Base-by-base conservation (phyloP, 2,888 invertebrate species). In the Leuctra nigra region DNA sequence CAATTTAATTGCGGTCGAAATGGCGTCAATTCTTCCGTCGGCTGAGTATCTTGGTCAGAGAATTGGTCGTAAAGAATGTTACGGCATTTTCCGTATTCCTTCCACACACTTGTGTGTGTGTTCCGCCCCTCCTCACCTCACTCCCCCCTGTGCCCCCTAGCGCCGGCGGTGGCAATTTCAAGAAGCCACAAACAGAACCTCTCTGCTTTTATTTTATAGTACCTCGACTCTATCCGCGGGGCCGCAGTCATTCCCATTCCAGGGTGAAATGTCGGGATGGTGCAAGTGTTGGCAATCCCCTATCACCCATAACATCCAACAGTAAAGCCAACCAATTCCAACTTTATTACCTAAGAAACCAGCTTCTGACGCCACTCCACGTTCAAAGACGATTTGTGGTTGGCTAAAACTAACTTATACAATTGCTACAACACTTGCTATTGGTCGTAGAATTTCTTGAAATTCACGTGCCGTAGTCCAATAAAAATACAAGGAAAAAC, bases 301-400 rank as follows among this genome's bases (percentile, higher is more conserved):
- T 41, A 56, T 59, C 59, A 59, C 54, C 59, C 59, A 54, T 57
- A 57, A 57, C 55, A 54, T 48, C 53, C 52, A 54, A 53, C 52
- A 54, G 54, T 54, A 33, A 59, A 57, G 60, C 57, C 57, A 60
- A 60, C 60, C 60, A 60, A 60, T 60, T 60, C 60, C 60, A 57
- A 60, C 47, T 60, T 60, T 57, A 60, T 55, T 50, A 50, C 50
- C 50, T 22, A 22, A 50, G 35, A 35, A 50, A 50, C 16, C 50
- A 50, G 35, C 50, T 33, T 35, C 35, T 57, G 57, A 55, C 60
- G 22, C 53, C 47, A 25, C 44, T 29, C 24, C 35, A 54, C 54
- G 33, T 50, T 33, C 38, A 38, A 46, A 57, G 54, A 48, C 60
- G 60, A 60, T 57, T 60, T 60, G 60, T 60, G 60, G 60, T 60